phyloP scores from a whole-genome alignment of 2,797 vertebrate species.

The Hipposideros larvatus region DNA sequence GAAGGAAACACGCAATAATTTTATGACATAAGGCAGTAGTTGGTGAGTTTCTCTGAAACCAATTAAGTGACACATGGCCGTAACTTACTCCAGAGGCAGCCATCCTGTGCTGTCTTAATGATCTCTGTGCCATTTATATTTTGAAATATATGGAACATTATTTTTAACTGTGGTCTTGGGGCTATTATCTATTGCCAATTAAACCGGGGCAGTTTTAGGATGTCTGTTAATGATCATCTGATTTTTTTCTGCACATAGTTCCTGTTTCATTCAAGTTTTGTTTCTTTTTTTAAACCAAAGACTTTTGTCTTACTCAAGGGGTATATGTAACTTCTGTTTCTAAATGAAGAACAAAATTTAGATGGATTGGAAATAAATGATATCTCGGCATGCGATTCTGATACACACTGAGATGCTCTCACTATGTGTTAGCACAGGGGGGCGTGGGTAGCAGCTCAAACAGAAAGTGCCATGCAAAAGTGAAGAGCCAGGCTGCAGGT shows the following conservation, averaged over 20 bases:
- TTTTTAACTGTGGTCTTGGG: conserved; percentile 53
- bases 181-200: conserved; percentile 41
- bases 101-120: conserved; percentile 48
- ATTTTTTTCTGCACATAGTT: background rate
- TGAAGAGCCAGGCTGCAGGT: background rate
- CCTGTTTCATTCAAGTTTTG: background rate
- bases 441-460: fast-evolving
- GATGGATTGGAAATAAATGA: background rate
- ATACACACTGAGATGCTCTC: background rate
- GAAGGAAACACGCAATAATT: background rate
- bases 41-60: conserved; percentile 51
- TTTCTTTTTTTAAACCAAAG: conserved; percentile 49
- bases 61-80: conserved; percentile 14
- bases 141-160: conserved; percentile 62
- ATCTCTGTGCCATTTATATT: conserved; percentile 48
- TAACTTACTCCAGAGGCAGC: conserved; percentile 24
- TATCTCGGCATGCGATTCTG: background rate
- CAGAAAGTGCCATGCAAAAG: background rate
- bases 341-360: background rate
- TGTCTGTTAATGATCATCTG: background rate
- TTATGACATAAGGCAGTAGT: background rate
- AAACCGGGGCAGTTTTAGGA: background rate
- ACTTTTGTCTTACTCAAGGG: background rate
- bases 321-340: background rate
- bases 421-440: background rate